A percentile compares a stretch with the other conserved stretches of the same genome.
Evolutionary conservation across 92 coral and sea anemone genomes (phyloP).

Genomic region (Muricea muricata): DNA sequence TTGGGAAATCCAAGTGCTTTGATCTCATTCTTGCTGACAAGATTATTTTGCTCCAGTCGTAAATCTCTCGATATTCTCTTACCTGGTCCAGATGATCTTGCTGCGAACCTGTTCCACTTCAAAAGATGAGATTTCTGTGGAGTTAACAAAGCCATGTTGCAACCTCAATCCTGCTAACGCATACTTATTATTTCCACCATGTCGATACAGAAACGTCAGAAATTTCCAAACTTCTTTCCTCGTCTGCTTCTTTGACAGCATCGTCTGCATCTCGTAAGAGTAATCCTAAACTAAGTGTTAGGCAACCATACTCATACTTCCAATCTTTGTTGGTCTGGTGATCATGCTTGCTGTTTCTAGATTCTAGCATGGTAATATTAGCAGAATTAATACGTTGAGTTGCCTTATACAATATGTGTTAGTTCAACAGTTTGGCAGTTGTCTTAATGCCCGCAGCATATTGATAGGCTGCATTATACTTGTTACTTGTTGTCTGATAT

Average conservation of each 20-base stretch:
- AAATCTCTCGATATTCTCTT: constrained; percentile 56
- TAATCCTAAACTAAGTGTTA: constrained; percentile 26
- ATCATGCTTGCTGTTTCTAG: no score
- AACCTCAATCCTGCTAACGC: constrained; percentile 75
- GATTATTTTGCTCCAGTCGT: constrained; percentile 55
- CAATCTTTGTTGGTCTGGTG: no score
- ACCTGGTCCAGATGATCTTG: constrained; percentile 42
- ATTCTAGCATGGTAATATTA: no score
- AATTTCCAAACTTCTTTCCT: constrained; percentile 65
- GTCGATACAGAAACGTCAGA: constrained; percentile 44
- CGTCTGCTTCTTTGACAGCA: constrained; percentile 68
- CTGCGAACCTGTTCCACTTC: constrained; percentile 66
- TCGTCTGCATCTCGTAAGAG: constrained; percentile 61
- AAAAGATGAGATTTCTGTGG: constrained; percentile 51
- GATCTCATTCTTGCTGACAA: constrained; percentile 50
- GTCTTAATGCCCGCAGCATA: no score
- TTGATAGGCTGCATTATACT: no score
- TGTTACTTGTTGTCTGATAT: no score
- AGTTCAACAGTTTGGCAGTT: no score
- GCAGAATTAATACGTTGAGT: no score
- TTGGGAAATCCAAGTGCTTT: constrained; percentile 60
- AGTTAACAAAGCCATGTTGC: constrained; percentile 49
- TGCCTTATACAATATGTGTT: no score
- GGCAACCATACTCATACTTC: no score
- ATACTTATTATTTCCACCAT: constrained; percentile 55